phyloP scores from a whole-genome alignment of 2,797 vertebrate species.

The Luscinia luscinia region DNA sequence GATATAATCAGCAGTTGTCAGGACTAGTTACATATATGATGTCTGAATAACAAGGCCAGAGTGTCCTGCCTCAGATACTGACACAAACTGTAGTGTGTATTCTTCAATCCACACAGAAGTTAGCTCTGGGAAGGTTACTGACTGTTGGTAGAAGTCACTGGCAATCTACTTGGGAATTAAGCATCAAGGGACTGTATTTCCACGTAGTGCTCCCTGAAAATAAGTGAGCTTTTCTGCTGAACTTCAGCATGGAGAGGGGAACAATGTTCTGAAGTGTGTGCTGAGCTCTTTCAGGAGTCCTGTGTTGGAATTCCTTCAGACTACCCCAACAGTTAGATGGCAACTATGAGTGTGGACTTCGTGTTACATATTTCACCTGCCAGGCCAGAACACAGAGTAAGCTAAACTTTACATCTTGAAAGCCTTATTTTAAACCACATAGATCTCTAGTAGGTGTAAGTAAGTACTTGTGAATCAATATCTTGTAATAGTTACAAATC shows the following conservation, averaged over 20 bases:
- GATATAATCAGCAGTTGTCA: conserved; percentile 85
- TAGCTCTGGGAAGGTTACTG: not conserved
- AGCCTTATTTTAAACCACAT: not conserved
- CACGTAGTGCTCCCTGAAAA: not conserved
- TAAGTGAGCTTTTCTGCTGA: not conserved
- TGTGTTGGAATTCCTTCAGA: not conserved
- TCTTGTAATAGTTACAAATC: not conserved
- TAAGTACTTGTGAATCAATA: not conserved
- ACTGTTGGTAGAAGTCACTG: not conserved
- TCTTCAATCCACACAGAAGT: not conserved
- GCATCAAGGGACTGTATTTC: not conserved
- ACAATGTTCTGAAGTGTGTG: not conserved
- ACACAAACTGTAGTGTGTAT: not conserved
- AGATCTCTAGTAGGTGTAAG: not conserved
- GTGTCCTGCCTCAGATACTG: conserved; percentile 7
- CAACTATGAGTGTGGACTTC: not conserved
- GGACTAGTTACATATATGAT: conserved; percentile 77
- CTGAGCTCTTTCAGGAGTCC: not conserved
- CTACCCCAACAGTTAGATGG: accelerated
- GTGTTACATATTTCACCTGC: not conserved
- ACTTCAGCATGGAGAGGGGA: not conserved
- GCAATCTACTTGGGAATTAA: conserved; percentile 5
- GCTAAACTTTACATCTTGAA: not conserved
- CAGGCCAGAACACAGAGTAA: not conserved
- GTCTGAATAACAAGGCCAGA: conserved; percentile 76